Evolutionary conservation across 2,113 vertebrate genomes (phyloP), one percentile per base, ranked within the genome.

Genomic region (Oostethus manadensis): DNA sequence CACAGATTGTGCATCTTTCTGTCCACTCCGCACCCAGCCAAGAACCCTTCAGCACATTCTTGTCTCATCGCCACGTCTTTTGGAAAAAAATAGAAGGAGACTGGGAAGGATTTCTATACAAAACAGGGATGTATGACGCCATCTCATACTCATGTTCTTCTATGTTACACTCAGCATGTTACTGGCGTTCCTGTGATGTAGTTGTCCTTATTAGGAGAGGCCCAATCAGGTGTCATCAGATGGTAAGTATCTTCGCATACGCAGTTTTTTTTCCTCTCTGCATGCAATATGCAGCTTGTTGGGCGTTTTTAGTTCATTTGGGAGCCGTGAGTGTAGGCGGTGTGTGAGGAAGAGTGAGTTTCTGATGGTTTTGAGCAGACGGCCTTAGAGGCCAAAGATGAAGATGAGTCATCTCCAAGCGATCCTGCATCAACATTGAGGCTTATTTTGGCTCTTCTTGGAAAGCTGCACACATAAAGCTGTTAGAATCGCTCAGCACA

Each of bases 391-490:
- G 78, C 79, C 74, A 81, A 75, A 78, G 78, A 86, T 66, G 62
- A 77, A 66, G 71, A 74, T 84, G 81, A 86, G 69, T 85, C 84
- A 85, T 76, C 45, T 46, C n/a, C 54, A 70, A 80, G 61, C 57
- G 58, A 66, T 83, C 60, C 72, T 49, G 53, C 76, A 8, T 40
- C 53, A 20, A 54, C 53, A 14, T 10, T 4, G 35, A 21, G 13
- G 33, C 18, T 55, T 55, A 55, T 55, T 55, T 55, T 40, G 6
- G 35, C 13, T 55, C 35, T 8, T 29, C 18, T 55, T 40, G 11
- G 4, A 18, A 21, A 21, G 11, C 53, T 42, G 18, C 53, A 40
- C 53, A 18, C 17, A 11, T n/a, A 54, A 54, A 54, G 26, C 29
- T 54, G 51, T 54, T 54, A 6, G 51, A 35, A 54, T 45, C 40